Evolutionary conservation across 1,140 invertebrate genomes (phyloP).

Genomic region (Drosophila trapezifrons): DNA sequence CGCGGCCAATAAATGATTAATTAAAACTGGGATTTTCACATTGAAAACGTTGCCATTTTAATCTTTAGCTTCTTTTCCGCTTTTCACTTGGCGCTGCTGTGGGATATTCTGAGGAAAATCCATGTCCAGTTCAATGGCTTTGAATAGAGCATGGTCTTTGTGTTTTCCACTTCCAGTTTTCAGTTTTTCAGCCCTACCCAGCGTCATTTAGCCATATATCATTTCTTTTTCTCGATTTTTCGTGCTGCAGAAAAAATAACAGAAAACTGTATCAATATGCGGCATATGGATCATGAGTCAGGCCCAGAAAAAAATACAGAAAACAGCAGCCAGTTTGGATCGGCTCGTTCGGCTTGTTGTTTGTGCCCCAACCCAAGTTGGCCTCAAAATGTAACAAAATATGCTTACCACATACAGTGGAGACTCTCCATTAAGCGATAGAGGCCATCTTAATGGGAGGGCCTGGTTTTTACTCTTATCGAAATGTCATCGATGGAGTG

Average conservation of each 20-base stretch:
- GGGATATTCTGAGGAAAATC: conserved; percentile 39
- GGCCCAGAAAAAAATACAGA: conserved; percentile 29
- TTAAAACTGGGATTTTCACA: conserved; percentile 44
- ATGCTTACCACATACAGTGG: conserved; percentile 48
- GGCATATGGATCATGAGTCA: conserved; percentile 63
- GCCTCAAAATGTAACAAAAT: conserved; percentile 63
- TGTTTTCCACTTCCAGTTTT: conserved; percentile 33
- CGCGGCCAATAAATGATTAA: conserved; percentile 46
- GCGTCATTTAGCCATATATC: conserved; percentile 38
- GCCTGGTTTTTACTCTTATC: neutral
- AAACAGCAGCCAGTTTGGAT: conserved; percentile 44
- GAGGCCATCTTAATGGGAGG: conserved; percentile 19
- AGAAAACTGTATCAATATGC: conserved; percentile 65
- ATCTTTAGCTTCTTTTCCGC: conserved; percentile 14
- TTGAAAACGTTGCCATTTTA: conserved; percentile 27
- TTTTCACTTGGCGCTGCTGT: conserved; percentile 32
- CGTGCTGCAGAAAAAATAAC: conserved; percentile 38
- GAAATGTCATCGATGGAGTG: neutral
- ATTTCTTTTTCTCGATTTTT: conserved; percentile 21
- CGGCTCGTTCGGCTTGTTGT: conserved; percentile 13
- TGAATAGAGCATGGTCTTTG: conserved; percentile 44
- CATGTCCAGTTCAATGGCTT: conserved; percentile 31
- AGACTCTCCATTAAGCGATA: conserved; percentile 17
- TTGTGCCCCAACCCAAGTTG: conserved; percentile 58
- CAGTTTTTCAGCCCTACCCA: conserved; percentile 34